A percentile compares a stretch with the other conserved stretches of the same genome.
phyloP scores from a whole-genome alignment of 1,140 invertebrate species.

The Macrobrachium rosenbergii region DNA sequence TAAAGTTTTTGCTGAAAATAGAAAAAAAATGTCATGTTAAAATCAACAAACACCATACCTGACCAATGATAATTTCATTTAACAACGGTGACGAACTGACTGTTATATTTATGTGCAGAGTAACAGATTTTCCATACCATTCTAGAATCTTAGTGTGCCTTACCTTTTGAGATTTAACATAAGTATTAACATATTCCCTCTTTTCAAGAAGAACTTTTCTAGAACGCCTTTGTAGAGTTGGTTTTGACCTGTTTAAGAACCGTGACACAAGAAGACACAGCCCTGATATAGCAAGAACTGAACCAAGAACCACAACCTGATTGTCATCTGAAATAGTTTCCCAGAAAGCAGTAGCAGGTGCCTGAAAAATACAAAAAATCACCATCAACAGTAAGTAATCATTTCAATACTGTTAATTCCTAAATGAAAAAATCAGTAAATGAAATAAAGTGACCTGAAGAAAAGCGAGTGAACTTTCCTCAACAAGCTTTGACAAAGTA shows the following conservation, averaged over 20 bases:
- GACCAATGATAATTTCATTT: neutral
- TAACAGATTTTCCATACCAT: too few relatives aligned
- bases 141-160: conserved; percentile 6
- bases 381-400: conserved; percentile 8
- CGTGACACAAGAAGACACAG: conserved; percentile 71
- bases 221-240: conserved; percentile 72
- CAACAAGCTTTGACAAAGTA: too few relatives aligned
- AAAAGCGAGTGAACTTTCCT: too few relatives aligned
- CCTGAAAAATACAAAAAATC: conserved; percentile 48
- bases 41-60: neutral
- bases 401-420: neutral
- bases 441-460: too few relatives aligned
- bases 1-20: conserved; percentile 73
- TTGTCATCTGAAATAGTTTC: conserved; percentile 69
- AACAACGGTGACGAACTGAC: neutral
- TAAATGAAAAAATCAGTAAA: too few relatives aligned
- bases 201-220: conserved; percentile 71
- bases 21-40: conserved; percentile 41
- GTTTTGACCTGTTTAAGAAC: conserved; percentile 70
- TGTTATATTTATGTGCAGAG: too few relatives aligned
- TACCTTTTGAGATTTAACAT: conserved; percentile 74
- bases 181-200: conserved; percentile 71
- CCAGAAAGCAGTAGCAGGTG: conserved; percentile 68
- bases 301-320: conserved; percentile 68
- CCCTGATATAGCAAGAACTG: conserved; percentile 69